Conservation (phyloP, 2,113 vertebrate species). For the Plectropomus leopardus region DNA sequence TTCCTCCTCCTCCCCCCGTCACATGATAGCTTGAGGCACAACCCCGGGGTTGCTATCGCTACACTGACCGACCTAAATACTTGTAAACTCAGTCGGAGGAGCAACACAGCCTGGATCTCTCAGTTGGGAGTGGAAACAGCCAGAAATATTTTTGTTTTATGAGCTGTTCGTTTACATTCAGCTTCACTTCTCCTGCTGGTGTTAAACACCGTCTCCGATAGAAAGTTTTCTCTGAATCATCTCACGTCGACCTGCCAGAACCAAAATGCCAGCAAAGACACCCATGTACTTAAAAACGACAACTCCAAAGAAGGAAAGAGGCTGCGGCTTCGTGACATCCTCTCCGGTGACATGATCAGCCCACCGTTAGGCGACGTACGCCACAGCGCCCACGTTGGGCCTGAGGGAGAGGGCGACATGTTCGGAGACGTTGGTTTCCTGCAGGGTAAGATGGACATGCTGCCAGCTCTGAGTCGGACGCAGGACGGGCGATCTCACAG, state of each 20-base stretch:
- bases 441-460: slow-evolving; percentile 86
- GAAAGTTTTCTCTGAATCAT: not conserved
- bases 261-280: slow-evolving; percentile 88
- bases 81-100: slow-evolving; percentile 20
- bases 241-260: slow-evolving; percentile 37
- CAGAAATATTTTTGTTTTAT: slow-evolving; percentile 19
- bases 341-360: slow-evolving; percentile 90
- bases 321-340: slow-evolving; percentile 84
- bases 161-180: not conserved
- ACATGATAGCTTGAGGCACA: slow-evolving; percentile 65
- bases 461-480: slow-evolving; percentile 71
- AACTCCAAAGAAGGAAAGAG: slow-evolving; percentile 86
- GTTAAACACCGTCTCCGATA: not conserved
- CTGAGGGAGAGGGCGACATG: slow-evolving; percentile 85
- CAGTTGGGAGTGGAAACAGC: not conserved
- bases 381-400: slow-evolving; percentile 89
- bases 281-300: slow-evolving; percentile 89
- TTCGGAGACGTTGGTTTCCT: slow-evolving; percentile 89
- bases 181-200: not conserved
- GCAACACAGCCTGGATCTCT: slow-evolving; percentile 7
- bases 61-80: slow-evolving; percentile 52
- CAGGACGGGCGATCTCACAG: slow-evolving; percentile 74
- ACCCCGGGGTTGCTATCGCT: slow-evolving; percentile 26
- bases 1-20: slow-evolving; percentile 51
- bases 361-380: slow-evolving; percentile 88